phyloP scores from a whole-genome alignment of 2,113 vertebrate genomes.

The Micromys minutus region DNA sequence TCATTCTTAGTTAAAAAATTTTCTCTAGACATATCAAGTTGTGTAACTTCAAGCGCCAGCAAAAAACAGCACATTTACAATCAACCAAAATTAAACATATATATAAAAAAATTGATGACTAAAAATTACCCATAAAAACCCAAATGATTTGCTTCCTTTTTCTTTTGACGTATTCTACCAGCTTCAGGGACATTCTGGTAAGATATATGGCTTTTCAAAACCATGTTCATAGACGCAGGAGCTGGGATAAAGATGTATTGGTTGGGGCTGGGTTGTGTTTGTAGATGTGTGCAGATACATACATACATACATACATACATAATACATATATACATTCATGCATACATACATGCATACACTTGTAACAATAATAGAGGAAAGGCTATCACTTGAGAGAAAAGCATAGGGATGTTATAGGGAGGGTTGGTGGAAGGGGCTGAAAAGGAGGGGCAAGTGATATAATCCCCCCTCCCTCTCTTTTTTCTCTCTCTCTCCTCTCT shows the following conservation, averaged over 20 bases:
- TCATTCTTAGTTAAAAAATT: background rate
- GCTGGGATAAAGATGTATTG: background rate
- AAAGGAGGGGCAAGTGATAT: background rate
- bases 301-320: too few relatives aligned
- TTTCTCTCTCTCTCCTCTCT: too few relatives aligned
- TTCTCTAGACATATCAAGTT: background rate
- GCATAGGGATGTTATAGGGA: background rate
- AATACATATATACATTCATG: too few relatives aligned
- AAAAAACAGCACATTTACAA: background rate
- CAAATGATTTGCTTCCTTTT: background rate
- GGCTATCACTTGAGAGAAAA: background rate
- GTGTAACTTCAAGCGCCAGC: background rate
- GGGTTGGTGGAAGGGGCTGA: background rate
- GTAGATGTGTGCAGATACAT: background rate
- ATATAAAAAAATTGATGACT: constrained; percentile 24
- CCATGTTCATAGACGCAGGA: background rate
- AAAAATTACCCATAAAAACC: background rate
- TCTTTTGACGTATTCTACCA: background rate
- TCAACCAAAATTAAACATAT: background rate
- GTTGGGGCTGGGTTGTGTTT: background rate
- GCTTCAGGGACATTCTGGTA: background rate
- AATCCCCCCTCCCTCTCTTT: too few relatives aligned
- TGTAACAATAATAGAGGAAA: background rate
- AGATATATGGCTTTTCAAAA: background rate
- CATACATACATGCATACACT: background rate